A percentile compares a stretch with the other conserved stretches of the same genome.
These are phyloP conservation scores for Mesoligia furuncula DNA, from an alignment of 2,888 invertebrate genomes.

Conservation along the genomic window DNA sequence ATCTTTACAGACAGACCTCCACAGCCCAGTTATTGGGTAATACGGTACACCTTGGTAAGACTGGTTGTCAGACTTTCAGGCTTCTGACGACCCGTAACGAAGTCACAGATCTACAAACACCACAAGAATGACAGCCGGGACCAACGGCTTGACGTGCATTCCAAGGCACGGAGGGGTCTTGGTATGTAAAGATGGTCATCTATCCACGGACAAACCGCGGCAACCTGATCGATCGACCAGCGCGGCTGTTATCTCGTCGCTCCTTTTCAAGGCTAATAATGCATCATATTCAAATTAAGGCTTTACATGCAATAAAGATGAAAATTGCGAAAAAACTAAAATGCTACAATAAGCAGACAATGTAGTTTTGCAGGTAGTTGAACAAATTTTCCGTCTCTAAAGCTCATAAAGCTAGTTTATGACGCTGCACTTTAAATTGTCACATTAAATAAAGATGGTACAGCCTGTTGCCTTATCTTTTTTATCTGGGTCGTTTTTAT, in stretches of 20 bases:
- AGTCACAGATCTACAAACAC: too few species aligned
- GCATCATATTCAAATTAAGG: not conserved
- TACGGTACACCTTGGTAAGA: too few species aligned
- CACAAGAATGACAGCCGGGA: too few species aligned
- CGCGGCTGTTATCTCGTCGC: not conserved
- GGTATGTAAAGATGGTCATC: too few species aligned
- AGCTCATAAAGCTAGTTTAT: constrained; percentile 60
- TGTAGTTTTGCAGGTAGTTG: constrained; percentile 40
- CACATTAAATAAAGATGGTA: constrained; percentile 57
- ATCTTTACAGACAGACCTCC: too few species aligned
- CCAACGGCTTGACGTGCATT: too few species aligned
- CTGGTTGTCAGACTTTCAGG: too few species aligned
- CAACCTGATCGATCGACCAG: too few species aligned
- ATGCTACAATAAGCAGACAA: constrained; percentile 33
- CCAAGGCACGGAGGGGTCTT: too few species aligned
- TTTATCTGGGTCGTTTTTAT: constrained; percentile 37
- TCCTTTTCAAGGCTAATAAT: not conserved
- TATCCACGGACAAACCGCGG: too few species aligned
- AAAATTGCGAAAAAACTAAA: not conserved
- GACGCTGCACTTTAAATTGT: constrained; percentile 50
- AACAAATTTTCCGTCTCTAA: constrained; percentile 45
- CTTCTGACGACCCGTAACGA: too few species aligned
- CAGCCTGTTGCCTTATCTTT: constrained; percentile 20
- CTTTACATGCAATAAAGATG: not conserved
- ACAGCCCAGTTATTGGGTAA: too few species aligned